phyloP scores from a whole-genome alignment of 2,113 vertebrate genomes.

The Phodopus roborovskii region DNA sequence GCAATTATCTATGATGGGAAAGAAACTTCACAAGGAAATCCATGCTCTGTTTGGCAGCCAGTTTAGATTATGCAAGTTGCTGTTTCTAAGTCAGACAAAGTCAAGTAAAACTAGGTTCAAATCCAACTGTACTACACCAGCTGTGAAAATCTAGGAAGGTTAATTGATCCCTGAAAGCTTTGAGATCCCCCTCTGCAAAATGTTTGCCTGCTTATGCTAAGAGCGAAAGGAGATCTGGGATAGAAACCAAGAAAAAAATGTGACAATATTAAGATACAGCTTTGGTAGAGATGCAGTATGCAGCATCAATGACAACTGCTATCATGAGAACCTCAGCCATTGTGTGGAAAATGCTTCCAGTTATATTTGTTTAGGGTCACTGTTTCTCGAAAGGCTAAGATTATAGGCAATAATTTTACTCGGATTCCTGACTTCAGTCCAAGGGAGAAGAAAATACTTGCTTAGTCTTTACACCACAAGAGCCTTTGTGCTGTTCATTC shows the following conservation, averaged over 20 bases:
- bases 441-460: slow-evolving; percentile 13
- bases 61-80: not conserved
- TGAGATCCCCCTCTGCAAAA: slow-evolving; percentile 36
- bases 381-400: slow-evolving; percentile 27
- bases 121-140: slow-evolving; percentile 3
- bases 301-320: slow-evolving; percentile 24
- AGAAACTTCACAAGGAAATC: not conserved
- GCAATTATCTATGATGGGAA: not conserved
- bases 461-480: not conserved
- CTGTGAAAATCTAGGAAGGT: not conserved
- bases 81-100: not conserved
- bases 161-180: slow-evolving; percentile 9
- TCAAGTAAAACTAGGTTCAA: slow-evolving; percentile 27
- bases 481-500: not conserved
- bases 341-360: not conserved
- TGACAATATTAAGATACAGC: not conserved
- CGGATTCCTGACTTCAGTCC: not conserved
- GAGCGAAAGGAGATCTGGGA: not conserved
- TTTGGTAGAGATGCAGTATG: not conserved
- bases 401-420: not conserved
- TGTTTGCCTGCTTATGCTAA: not conserved
- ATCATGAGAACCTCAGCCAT: not conserved
- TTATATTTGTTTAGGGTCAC: not conserved
- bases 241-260: slow-evolving; percentile 39
- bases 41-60: not conserved